Percentiles rank a stretch among this genome's conserved stretches.
These are phyloP conservation scores for Lepus oiostolus DNA, from an alignment of 2,797 vertebrate genomes.

Conservation along the genomic window DNA sequence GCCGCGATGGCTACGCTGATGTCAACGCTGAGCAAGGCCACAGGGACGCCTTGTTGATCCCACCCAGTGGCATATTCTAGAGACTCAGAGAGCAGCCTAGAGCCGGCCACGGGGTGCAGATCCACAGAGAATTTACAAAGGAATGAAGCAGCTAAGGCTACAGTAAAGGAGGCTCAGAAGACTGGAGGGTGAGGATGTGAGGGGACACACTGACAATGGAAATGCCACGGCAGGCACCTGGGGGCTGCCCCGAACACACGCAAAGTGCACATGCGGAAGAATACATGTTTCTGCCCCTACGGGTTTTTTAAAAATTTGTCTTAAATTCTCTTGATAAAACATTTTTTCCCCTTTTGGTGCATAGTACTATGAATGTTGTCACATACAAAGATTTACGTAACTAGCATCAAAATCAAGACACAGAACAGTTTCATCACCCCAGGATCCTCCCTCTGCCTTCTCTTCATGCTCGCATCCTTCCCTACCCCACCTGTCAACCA, in stretches of 20 bases:
- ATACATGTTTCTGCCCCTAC: background rate
- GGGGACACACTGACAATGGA: background rate
- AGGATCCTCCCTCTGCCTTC: background rate
- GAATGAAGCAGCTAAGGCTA: conserved; percentile 9
- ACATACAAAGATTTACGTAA: background rate
- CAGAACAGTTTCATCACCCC: background rate
- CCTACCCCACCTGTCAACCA: background rate
- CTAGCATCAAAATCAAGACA: background rate
- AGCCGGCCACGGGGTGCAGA: background rate
- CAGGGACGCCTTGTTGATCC: background rate
- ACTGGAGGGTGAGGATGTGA: background rate
- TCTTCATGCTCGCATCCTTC: background rate
- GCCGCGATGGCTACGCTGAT: background rate
- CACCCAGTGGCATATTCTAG: background rate
- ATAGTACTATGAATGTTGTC: conserved; percentile 12
- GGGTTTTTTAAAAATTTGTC: background rate
- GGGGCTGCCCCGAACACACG: background rate
- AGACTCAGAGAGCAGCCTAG: background rate
- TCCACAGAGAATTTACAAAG: background rate
- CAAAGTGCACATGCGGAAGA: background rate
- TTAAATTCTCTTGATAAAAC: background rate
- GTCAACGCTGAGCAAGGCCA: background rate
- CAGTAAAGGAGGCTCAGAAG: background rate
- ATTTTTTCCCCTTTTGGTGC: background rate
- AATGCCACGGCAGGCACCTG: background rate